These are phyloP conservation scores for Campaea margaritaria DNA, from an alignment of 2,888 invertebrate species.

Conservation along the genomic window DNA sequence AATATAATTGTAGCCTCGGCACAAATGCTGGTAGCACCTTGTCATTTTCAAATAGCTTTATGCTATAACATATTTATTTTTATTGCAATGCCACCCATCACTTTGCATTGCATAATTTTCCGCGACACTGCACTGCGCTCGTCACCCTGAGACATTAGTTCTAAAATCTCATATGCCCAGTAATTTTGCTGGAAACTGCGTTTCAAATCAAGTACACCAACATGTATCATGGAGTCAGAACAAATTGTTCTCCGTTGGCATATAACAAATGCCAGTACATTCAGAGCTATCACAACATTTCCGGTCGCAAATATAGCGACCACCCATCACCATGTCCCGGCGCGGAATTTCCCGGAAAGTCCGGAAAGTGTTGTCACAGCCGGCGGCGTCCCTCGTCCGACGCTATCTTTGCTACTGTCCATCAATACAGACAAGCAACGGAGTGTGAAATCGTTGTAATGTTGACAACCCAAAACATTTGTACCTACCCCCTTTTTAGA, in stretches of 20 bases:
- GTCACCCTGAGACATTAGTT: too few species aligned
- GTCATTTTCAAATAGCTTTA: neutral
- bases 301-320: slow-evolving; percentile 7
- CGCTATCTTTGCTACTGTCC: slow-evolving; percentile 24
- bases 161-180: too few species aligned
- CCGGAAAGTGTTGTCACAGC: slow-evolving; percentile 26
- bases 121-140: too few species aligned
- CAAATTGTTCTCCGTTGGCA: neutral
- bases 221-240: too few species aligned
- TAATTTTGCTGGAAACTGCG: too few species aligned
- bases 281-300: slow-evolving; percentile 14
- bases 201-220: too few species aligned
- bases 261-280: slow-evolving; percentile 9
- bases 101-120: too few species aligned
- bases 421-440: slow-evolving; percentile 25
- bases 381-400: slow-evolving; percentile 16
- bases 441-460: slow-evolving; percentile 2
- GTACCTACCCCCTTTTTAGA: too few species aligned
- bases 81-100: too few species aligned
- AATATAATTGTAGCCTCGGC: neutral
- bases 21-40: neutral
- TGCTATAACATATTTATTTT: too few species aligned
- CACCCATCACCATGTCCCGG: neutral
- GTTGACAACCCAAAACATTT: neutral
- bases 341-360: slow-evolving; percentile 16